Evolutionary conservation across 2,113 vertebrate species (phyloP), one percentile per base, ranked within the genome.

Genomic region (Hypanus sabinus): DNA sequence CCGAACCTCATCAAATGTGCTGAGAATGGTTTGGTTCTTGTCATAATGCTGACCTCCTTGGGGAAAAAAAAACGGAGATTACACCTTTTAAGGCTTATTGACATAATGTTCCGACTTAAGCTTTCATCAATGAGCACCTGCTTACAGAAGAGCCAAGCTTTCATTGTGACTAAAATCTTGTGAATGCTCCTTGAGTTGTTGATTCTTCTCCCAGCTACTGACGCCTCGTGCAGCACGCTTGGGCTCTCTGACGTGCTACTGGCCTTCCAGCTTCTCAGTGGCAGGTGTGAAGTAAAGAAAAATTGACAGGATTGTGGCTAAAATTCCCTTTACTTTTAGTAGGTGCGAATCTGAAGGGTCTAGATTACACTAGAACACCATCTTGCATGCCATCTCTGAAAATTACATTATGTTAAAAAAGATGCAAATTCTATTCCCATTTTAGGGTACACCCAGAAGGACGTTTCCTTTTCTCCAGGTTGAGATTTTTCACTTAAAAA

Each of bases 11-110:
- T 95, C 97, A 83, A 96, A 96, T 0, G 96, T 96, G 95, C 98
- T 98, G 94, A 99, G 97, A 94, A 99, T 96, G 6, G 99, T 96
- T 73, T 98, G 98, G 94, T 97, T 97, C 0, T 97, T 97, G 94
- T 99, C 98, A 7, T 98, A 99, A 36, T 98, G 98, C 4, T 96
- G 93, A 0, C 99, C 98, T 33, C 98, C 98, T 99, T 95, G 7
- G n/a, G n/a, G n/a, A 94, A 96, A 94, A 18, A 30, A 94, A 95
- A n/a, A n/a, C n/a, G 88, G 94, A 60, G 68, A 95, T 93, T 27
- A 55, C 91, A 73, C 22, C 60, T 14, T 30, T 90, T 90, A 90
- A 73, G 71, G 71, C 20, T 24, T 73, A 24, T 73, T 20, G 22
- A 24, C 71, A 24, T 73, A 4, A 73, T 24, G 18, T 65, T 9